Base-by-base conservation (phyloP, 1,140 invertebrate genomes). In the Littorina saxatilis region DNA sequence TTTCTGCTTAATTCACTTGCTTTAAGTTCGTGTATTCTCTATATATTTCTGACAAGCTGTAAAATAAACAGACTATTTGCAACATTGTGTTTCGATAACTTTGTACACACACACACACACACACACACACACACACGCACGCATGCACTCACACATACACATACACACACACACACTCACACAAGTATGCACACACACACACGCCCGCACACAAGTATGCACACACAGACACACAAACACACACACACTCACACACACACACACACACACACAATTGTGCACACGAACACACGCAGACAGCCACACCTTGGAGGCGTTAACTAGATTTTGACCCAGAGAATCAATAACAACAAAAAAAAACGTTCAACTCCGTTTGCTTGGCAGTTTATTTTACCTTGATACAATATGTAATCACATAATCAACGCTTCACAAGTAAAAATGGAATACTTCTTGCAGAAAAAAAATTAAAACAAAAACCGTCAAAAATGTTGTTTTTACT, bases 151-250 rank as follows among this genome's bases (percentile, higher is more conserved):
- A 58, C 55, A 27, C 27, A 58, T n/a, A 5, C 55, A 5, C 55
- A 58, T n/a, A 58, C 55, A 58, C 55, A 73, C 70, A 73, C 70
- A 73, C 70, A 73, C 70, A 73, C 70, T 43, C 70, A 73, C 39
- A n/a, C 40, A 73, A 15, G 47, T 40, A 73, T 1, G 47, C 29
- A 50, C 4, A 73, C 29, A 73, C 70, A 73, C 70, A 73, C 37
- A 43, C 0, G 11, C 39, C 5, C 70, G 7, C 43, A n/a, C 70
- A 43, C 70, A 43, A 37, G 7, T 40, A 43, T 15, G n/a, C 39
- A 70, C 32, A 70, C 68, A 43, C 23, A 73, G 39, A 50, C 70
- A n/a, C n/a, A n/a, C n/a, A n/a, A n/a, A n/a, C n/a, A 73, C 37
- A 43, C 0, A 27, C 39, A n/a, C 70, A n/a, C 43, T 7, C 70